Base-by-base conservation (phyloP, 2,113 vertebrate genomes). In the Scortum barcoo region DNA sequence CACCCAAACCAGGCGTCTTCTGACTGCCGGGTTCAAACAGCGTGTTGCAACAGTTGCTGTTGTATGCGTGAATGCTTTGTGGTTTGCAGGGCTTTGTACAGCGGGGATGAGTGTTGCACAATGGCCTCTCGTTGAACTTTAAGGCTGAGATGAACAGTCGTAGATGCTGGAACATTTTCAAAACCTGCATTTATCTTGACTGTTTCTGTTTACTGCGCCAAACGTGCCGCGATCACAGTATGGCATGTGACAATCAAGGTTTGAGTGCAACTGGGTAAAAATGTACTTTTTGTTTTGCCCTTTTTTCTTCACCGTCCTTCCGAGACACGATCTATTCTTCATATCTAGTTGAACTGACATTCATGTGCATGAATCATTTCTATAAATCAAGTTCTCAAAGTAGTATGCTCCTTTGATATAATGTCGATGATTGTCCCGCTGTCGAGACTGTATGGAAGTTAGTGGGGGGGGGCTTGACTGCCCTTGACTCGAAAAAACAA, bases 91-190 rank as follows among this genome's bases (percentile, higher is more conserved):
- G 11, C 19, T 78, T 2, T 19, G 4, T 33, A 33, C 7, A 33
- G 28, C 17, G 1, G 48, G 63, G 63, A 70, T 56, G 24, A 19
- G 53, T 76, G 68, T 93, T 86, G 38, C 81, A 68, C 86, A 91
- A 87, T 60, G 56, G 60, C 71, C 69, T 60, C 33, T 69, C 19
- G 48, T 20, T 88, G 85, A 88, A 81, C 88, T 75, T 77, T 51
- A 69, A 61, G 38, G 57, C 16, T 12, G 53, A 82, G 72, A 78
- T 80, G 36, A 69, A 78, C 17, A 54, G 33, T 58, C 38, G 11
- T 0, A 63, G 48, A 68, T 80, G 30, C 9, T 2, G 7, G 1
- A 46, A 46, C 44, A 46, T 46, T 16, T 14, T 46, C 44, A 46
- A 46, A 33, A 56, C 30, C 30, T 22, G 11, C 5, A 51, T 0